Evolutionary conservation across 2,888 invertebrate genomes (phyloP), one percentile per base, ranked within the genome.

Genomic region (Drosophila peninsularis): DNA sequence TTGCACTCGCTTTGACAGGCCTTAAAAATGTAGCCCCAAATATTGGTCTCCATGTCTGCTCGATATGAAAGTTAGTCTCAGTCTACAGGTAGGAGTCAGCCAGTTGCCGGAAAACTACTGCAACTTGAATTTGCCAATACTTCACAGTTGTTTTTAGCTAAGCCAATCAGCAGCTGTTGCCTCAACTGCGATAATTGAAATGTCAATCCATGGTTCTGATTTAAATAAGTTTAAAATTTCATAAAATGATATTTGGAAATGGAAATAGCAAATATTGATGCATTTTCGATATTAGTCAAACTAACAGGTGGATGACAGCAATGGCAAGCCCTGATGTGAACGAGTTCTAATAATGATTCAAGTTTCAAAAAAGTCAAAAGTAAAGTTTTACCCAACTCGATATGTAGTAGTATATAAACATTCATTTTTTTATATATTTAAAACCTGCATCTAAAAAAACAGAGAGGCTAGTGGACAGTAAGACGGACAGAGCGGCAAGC

Each of bases 1-100:
- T 49, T 56, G 42, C 52, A 57, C 52, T 66, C 57, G 72, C 54
- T 62, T 34, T 71, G 67, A 72, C 77, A 62, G 78, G 61, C 50
- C 37, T 58, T 36, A 62, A 54, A 57, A 57, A 9, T 52, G 34
- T 41, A 44, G 75, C 53, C 34, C 30, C 44, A 57, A 57, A 61
- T 65, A 53, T 65, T 56, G 71, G 45, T 21, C 17, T n/a, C 32
- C 24, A 21, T 39, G 32, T 54, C 32, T 32, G 11, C 42, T 42
- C 54, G 42, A 71, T 71, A 71, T 66, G 61, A 72, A 77, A 76
- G 65, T 71, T 41, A 55, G 49, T 54, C 37, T 17, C 21, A 55
- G 32, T 21, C 50, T 32, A n/a, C 14, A 17, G 41, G 9, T 7
- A 47, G 49, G 6, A 39, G 41, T 34, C 45, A 62, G 56, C 21